Conservation (phyloP, 2,797 vertebrate species). For the Apodemus agrarius region DNA sequence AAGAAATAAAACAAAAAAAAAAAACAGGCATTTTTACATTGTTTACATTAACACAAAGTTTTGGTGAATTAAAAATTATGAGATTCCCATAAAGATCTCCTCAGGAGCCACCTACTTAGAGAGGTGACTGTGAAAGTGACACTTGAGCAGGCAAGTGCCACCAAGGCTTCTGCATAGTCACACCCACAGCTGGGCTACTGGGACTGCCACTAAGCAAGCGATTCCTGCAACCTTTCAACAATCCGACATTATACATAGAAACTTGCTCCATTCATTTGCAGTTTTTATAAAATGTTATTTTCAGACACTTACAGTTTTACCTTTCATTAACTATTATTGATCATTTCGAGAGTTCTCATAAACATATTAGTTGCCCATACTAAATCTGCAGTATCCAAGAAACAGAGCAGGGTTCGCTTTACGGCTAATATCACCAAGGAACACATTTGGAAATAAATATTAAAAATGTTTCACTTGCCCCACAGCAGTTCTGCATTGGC, state of each 20-base stretch:
- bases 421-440: neutral
- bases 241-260: neutral
- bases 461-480: conserved; percentile 34
- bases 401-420: conserved; percentile 59
- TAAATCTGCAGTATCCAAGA: neutral
- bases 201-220: conserved; percentile 10
- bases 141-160: neutral
- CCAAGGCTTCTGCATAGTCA: too few species aligned
- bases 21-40: neutral
- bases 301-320: conserved; percentile 50
- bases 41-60: conserved; percentile 4
- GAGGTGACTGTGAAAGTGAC: neutral
- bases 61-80: conserved; percentile 51
- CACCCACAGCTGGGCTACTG: neutral
- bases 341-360: neutral
- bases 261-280: conserved; percentile 11
- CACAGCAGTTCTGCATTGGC: neutral
- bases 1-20: neutral
- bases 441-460: conserved; percentile 36
- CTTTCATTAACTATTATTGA: neutral
- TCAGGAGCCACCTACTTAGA: neutral
- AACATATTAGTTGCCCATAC: neutral
- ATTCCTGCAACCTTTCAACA: conserved; percentile 30
- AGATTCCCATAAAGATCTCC: conserved; percentile 48
- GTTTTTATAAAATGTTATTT: conserved; percentile 54